phyloP scores from a whole-genome alignment of 2,888 invertebrate genomes.

The Hydraecia micacea region DNA sequence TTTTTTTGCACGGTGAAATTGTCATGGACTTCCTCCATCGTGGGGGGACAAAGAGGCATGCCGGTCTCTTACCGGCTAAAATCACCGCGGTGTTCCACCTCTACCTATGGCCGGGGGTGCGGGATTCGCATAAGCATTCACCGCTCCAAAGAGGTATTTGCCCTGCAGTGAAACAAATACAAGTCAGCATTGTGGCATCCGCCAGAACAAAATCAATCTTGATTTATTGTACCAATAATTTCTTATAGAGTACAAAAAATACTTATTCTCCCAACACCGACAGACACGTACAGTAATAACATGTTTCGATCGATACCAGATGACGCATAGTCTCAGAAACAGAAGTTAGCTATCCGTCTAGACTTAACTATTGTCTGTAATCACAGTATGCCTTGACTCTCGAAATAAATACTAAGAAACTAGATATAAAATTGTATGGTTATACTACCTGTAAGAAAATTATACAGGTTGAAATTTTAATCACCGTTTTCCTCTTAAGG shows the following conservation, averaged over 20 bases:
- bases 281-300: constrained; percentile 39
- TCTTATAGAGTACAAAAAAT: constrained; percentile 28
- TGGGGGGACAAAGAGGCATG: too few relatives aligned
- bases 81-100: too few relatives aligned
- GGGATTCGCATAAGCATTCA: too few relatives aligned
- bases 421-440: constrained; percentile 8
- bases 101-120: too few relatives aligned
- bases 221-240: constrained; percentile 28
- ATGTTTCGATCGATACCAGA: constrained; percentile 26
- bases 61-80: too few relatives aligned
- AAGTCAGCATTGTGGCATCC: background rate
- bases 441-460: constrained; percentile 1
- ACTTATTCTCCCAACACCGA: background rate
- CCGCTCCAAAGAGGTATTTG: too few relatives aligned
- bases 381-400: background rate
- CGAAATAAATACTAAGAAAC: background rate
- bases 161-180: background rate
- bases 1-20: too few relatives aligned
- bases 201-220: constrained; percentile 20
- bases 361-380: constrained; percentile 17
- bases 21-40: too few relatives aligned
- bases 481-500: too few relatives aligned
- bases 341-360: constrained; percentile 39
- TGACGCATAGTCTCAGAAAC: constrained; percentile 45
- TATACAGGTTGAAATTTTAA: background rate